Evolutionary conservation across 2,113 vertebrate genomes (phyloP).

Genomic region (Puma concolor): DNA sequence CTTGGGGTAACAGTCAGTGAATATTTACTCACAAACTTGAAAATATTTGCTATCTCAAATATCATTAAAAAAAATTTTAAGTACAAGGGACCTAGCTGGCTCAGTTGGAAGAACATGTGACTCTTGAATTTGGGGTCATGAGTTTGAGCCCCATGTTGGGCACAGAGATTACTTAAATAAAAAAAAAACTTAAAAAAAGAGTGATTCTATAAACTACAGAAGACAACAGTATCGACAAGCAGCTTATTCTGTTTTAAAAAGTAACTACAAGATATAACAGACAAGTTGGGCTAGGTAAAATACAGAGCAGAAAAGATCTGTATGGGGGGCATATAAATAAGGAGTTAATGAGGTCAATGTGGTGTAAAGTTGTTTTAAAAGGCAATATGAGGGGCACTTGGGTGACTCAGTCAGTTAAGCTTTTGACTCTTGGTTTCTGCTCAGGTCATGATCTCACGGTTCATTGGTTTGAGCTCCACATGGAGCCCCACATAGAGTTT

Average conservation of each 20-base stretch:
- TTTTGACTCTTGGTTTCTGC: no score
- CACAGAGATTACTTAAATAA: neutral
- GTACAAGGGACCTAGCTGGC: neutral
- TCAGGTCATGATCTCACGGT: no score
- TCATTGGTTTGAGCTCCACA: no score
- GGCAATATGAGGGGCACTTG: neutral
- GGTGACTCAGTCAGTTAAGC: no score
- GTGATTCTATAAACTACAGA: neutral
- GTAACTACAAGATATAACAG: neutral
- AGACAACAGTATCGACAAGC: neutral
- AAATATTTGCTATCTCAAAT: slow-evolving; percentile 28
- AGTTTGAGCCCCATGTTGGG: neutral
- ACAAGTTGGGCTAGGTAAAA: neutral
- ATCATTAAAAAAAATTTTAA: neutral
- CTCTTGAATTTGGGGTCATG: neutral
- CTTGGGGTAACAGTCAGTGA: neutral
- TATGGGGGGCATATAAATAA: neutral
- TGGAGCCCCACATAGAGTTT: no score
- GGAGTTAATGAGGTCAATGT: neutral
- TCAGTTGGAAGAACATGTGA: neutral
- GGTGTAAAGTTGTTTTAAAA: neutral
- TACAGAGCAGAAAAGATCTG: neutral
- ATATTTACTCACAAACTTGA: neutral
- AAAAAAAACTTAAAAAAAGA: neutral
- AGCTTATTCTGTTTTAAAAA: neutral